A percentile compares a stretch with the other conserved stretches of the same genome.
Evolutionary conservation across 2,797 vertebrate species (phyloP).

Genomic region (Schizothorax lantsangensis): DNA sequence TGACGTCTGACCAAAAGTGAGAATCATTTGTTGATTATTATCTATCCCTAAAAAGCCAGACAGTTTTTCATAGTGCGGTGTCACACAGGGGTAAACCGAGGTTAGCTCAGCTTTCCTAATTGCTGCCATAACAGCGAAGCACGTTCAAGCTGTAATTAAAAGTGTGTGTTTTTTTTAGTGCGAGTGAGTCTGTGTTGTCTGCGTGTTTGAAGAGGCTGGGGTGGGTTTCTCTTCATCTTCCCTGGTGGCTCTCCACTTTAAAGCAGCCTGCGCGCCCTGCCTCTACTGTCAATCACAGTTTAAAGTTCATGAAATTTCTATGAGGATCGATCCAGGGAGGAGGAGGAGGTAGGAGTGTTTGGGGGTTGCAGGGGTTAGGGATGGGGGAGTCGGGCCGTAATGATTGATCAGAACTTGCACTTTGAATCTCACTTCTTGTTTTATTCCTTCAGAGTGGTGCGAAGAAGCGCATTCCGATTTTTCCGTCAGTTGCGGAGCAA

Average conservation of each 20-base stretch:
- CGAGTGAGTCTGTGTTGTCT: conserved; percentile 56
- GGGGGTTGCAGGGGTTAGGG: conserved; percentile 11
- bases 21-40: conserved; percentile 37
- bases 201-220: conserved; percentile 42
- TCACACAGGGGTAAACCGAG: conserved; percentile 52
- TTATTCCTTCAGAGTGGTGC: conserved; percentile 26
- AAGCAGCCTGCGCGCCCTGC: conserved; percentile 45
- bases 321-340: conserved; percentile 74
- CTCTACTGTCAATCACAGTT: conserved; percentile 76
- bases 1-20: neutral
- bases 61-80: conserved; percentile 31
- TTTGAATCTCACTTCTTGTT: conserved; percentile 56
- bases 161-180: conserved; percentile 50
- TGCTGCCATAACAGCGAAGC: conserved; percentile 50
- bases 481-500: neutral
- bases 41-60: conserved; percentile 22
- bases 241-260: conserved; percentile 62
- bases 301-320: conserved; percentile 82
- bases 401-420: conserved; percentile 69
- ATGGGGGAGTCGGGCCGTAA: conserved; percentile 49
- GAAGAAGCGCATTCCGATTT: conserved; percentile 20
- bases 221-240: conserved; percentile 58
- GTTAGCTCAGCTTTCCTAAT: conserved; percentile 51
- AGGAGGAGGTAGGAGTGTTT: conserved; percentile 35
- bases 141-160: conserved; percentile 57